phyloP scores from a whole-genome alignment of 2,797 vertebrate species.

The Syngnathus rostellatus region DNA sequence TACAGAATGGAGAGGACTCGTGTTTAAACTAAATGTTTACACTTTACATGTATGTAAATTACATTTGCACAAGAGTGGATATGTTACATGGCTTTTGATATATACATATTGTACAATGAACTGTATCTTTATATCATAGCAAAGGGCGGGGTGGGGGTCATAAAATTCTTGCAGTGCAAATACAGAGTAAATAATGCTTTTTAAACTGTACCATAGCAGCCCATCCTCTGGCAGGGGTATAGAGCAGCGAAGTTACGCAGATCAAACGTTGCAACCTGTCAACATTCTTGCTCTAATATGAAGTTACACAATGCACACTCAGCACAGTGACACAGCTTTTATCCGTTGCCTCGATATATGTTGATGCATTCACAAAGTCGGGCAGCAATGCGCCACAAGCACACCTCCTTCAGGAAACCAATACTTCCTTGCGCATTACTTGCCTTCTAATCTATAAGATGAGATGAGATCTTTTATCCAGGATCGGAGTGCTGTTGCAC shows the following conservation, averaged over 20 bases:
- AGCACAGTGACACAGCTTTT: slow-evolving; percentile 57
- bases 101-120: neutral
- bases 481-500: slow-evolving; percentile 6
- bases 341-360: slow-evolving; percentile 44
- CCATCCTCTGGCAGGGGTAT: slow-evolving; percentile 7
- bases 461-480: neutral
- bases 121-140: neutral
- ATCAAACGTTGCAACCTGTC: slow-evolving; percentile 35
- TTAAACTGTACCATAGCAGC: neutral
- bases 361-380: slow-evolving; percentile 48
- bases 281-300: slow-evolving; percentile 27
- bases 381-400: slow-evolving; percentile 42
- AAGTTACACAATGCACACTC: slow-evolving; percentile 38
- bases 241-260: slow-evolving; percentile 20
- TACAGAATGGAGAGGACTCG: too few relatives aligned
- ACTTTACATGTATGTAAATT: too few relatives aligned
- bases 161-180: neutral
- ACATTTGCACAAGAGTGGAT: too few relatives aligned
- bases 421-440: slow-evolving; percentile 30
- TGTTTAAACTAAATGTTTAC: too few relatives aligned
- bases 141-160: neutral
- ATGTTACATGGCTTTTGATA: too few relatives aligned
- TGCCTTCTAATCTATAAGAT: slow-evolving; percentile 15
- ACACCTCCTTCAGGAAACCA: slow-evolving; percentile 44
- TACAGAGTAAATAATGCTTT: neutral